Percentiles rank a stretch among this genome's conserved stretches.
Conservation (phyloP, 2,888 invertebrate species). For the Sesia bembeciformis region DNA sequence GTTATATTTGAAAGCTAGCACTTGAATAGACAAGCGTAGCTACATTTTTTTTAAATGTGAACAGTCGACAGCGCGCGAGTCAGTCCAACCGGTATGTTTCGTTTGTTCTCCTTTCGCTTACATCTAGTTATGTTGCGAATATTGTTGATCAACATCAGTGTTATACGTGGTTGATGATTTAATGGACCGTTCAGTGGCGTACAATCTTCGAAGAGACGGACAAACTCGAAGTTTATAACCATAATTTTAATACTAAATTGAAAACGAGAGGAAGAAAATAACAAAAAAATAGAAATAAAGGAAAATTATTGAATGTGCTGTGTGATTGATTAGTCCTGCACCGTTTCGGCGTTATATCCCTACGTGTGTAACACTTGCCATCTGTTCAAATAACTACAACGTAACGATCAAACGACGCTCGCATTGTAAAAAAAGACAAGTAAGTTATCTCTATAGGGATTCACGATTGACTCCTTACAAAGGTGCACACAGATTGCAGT, state of each 20-base stretch:
- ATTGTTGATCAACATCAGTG: conserved; percentile 40
- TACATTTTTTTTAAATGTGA: too few relatives aligned
- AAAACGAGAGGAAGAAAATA: conserved; percentile 49
- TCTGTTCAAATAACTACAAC: conserved; percentile 33
- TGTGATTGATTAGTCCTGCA: conserved; percentile 67
- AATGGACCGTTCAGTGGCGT: conserved; percentile 42
- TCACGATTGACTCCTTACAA: too few relatives aligned
- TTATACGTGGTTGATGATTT: conserved; percentile 40
- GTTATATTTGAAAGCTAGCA: too few relatives aligned
- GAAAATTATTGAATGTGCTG: conserved; percentile 67
- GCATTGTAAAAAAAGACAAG: too few relatives aligned
- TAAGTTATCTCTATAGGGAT: too few relatives aligned
- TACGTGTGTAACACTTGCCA: conserved; percentile 59
- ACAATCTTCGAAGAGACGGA: conserved; percentile 54
- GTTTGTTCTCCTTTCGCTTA: conserved; percentile 68
- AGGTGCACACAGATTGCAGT: conserved; percentile 10
- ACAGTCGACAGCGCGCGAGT: too few relatives aligned
- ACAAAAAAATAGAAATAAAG: conserved; percentile 71
- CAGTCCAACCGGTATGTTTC: conserved; percentile 5
- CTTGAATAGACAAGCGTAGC: too few relatives aligned
- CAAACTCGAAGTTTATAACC: conserved; percentile 67
- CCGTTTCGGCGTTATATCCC: conserved; percentile 24
- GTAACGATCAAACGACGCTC: too few relatives aligned
- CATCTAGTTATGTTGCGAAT: conserved; percentile 42
- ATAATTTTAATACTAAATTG: conserved; percentile 74